Evolutionary conservation across 2,888 invertebrate species (phyloP).

Genomic region (Ochlodes sylvanus): DNA sequence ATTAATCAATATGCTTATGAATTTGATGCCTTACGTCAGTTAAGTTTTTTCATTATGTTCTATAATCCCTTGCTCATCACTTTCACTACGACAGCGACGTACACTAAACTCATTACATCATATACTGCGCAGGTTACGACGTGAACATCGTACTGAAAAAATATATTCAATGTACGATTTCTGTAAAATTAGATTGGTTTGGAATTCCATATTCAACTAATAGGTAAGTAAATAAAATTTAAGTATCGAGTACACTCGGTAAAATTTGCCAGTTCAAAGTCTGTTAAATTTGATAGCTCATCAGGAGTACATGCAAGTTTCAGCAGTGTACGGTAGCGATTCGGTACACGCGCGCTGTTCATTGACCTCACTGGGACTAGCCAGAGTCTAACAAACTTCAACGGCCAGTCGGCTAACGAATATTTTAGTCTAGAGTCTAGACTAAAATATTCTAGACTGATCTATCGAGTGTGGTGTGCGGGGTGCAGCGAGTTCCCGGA

Average conservation of each 20-base stretch:
- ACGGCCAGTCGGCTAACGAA: neutral
- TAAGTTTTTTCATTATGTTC: too few relatives aligned
- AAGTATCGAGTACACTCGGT: neutral
- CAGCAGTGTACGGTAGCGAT: neutral
- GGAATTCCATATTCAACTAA: neutral
- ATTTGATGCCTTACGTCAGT: too few relatives aligned
- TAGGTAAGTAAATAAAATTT: constrained; percentile 4
- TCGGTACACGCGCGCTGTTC: neutral
- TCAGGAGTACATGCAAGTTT: constrained; percentile 1
- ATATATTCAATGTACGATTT: too few relatives aligned
- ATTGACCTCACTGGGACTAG: neutral
- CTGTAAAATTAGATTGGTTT: neutral
- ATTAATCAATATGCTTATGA: too few relatives aligned
- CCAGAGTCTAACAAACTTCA: neutral
- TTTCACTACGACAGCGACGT: too few relatives aligned
- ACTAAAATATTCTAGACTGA: too few relatives aligned
- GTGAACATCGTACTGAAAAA: too few relatives aligned
- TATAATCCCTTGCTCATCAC: too few relatives aligned
- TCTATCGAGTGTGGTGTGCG: too few relatives aligned
- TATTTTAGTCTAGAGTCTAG: neutral
- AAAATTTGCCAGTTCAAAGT: constrained; percentile 3
- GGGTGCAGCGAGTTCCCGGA: too few relatives aligned
- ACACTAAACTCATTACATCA: too few relatives aligned
- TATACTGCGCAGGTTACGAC: too few relatives aligned
- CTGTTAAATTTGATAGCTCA: constrained; percentile 4